Percentiles rank a stretch among this genome's conserved stretches.
These are phyloP conservation scores for Ciconia maguari DNA, from an alignment of 2,113 vertebrate species.

Conservation along the genomic window DNA sequence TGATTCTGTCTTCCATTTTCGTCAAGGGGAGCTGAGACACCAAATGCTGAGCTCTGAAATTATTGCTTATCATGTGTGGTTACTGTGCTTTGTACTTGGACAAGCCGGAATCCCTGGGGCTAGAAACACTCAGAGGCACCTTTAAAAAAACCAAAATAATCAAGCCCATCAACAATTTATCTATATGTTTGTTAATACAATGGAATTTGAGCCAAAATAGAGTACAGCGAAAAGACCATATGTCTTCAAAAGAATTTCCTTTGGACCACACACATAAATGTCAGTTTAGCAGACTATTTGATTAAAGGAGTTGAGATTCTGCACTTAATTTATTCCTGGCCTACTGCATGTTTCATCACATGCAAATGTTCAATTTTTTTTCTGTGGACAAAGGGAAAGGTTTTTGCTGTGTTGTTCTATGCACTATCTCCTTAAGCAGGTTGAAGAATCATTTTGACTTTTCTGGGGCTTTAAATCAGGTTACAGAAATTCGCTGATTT, in stretches of 20 bases:
- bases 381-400: background rate
- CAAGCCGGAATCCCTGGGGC: background rate
- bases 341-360: background rate
- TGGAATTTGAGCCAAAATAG: background rate
- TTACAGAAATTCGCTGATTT: background rate
- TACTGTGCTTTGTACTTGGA: background rate
- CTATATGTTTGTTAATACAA: background rate
- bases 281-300: background rate
- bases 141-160: background rate
- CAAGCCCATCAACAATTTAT: background rate
- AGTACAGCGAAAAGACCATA: background rate
- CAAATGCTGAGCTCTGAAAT: background rate
- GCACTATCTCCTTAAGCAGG: background rate
- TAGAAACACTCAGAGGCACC: background rate
- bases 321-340: constrained; percentile 35
- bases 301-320: constrained; percentile 13
- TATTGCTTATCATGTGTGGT: background rate
- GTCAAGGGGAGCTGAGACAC: background rate
- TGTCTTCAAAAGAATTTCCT: background rate
- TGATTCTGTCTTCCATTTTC: background rate
- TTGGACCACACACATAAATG: background rate
- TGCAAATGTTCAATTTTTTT: background rate
- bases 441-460: background rate
- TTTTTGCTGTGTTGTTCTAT: background rate
- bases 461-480: background rate